Evolutionary conservation across 1,140 invertebrate species (phyloP).

Genomic region (Apis cerana): DNA sequence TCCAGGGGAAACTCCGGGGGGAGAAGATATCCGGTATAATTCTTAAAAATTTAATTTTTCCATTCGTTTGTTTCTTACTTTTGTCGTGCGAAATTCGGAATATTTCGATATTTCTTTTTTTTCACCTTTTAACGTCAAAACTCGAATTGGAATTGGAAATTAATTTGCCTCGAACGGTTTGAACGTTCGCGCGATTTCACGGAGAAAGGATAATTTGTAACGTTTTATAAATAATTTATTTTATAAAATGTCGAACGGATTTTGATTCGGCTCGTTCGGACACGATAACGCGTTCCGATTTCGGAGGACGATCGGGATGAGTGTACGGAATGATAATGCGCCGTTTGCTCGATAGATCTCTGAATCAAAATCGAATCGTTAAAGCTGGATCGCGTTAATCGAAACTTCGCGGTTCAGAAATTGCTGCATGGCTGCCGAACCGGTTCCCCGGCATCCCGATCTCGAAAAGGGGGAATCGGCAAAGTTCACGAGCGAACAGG

Average conservation of each 20-base stretch:
- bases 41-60: too few relatives aligned
- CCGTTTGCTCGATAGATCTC: not conserved
- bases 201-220: too few relatives aligned
- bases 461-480: not conserved
- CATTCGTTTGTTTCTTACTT: too few relatives aligned
- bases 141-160: too few relatives aligned
- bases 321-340: not conserved
- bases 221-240: too few relatives aligned
- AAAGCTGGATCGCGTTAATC: not conserved
- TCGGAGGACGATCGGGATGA: not conserved
- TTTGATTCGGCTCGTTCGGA: not conserved
- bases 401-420: not conserved
- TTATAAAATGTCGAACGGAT: not conserved
- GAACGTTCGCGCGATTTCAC: too few relatives aligned
- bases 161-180: too few relatives aligned
- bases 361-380: not conserved
- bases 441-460: not conserved
- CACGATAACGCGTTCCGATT: too few relatives aligned
- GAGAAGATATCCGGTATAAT: not conserved
- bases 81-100: not conserved
- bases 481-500: not conserved
- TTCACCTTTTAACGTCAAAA: too few relatives aligned
- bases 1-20: slow-evolving; percentile 20
- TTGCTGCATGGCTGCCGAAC: not conserved
- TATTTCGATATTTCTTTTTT: not conserved